Evolutionary conservation across 2,113 vertebrate species (phyloP).

Genomic region (Gracilinanus agilis): DNA sequence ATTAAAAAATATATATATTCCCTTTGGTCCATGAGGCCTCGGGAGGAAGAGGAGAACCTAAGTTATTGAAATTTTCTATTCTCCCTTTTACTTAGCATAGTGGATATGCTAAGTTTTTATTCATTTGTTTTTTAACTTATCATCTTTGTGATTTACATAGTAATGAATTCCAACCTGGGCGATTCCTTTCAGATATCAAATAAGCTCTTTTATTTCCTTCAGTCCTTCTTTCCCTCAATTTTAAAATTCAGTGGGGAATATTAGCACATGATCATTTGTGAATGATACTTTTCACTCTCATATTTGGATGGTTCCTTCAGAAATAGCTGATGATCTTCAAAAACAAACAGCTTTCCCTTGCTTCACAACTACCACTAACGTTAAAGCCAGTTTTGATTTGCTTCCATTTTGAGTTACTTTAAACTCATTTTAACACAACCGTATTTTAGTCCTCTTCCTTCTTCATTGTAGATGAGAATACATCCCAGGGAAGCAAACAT

Average conservation of each 20-base stretch:
- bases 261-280: constrained; percentile 13
- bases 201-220: neutral
- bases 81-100: neutral
- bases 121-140: neutral
- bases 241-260: neutral
- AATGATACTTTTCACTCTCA: constrained; percentile 13
- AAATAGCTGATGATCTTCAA: neutral
- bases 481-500: neutral
- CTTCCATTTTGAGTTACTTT: neutral
- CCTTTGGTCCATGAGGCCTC: constrained; percentile 3
- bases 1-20: too few relatives aligned
- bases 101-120: neutral
- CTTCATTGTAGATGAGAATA: neutral
- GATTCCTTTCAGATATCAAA: neutral
- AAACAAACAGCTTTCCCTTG: neutral
- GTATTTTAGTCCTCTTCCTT: neutral
- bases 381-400: neutral
- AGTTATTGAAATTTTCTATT: neutral
- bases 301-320: neutral
- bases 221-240: neutral
- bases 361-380: neutral
- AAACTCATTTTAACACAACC: neutral
- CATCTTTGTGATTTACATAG: neutral
- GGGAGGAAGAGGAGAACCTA: neutral
- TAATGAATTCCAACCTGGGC: neutral